phyloP scores from a whole-genome alignment of 2,113 vertebrate genomes.

The Melierax canorus region DNA sequence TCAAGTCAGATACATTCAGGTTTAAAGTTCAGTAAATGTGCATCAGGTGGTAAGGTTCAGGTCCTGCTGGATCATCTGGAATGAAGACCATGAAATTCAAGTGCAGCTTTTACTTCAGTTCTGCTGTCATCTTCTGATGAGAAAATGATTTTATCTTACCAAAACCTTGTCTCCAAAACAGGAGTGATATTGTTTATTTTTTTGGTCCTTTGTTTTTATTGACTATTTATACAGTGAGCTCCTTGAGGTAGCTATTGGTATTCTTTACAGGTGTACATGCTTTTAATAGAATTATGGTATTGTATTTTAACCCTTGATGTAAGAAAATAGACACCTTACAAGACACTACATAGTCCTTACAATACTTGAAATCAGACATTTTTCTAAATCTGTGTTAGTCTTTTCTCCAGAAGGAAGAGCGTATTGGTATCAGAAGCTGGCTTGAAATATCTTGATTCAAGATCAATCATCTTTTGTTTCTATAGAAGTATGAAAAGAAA shows the following conservation, averaged over 20 bases:
- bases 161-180: background rate
- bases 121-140: background rate
- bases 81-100: background rate
- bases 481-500: background rate
- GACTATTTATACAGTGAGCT: background rate
- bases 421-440: background rate
- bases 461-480: background rate
- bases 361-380: background rate
- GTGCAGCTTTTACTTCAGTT: background rate
- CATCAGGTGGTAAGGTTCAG: background rate
- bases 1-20: background rate
- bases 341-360: background rate
- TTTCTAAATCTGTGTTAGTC: background rate
- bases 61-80: background rate
- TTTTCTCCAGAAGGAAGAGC: background rate
- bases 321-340: background rate
- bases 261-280: background rate
- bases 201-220: background rate
- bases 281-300: background rate
- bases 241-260: background rate
- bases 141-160: background rate
- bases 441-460: background rate
- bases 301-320: background rate
- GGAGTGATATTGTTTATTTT: background rate
- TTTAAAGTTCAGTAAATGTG: background rate